phyloP scores from a whole-genome alignment of 1,140 invertebrate genomes.

The Pogonognathellus flavescens region DNA sequence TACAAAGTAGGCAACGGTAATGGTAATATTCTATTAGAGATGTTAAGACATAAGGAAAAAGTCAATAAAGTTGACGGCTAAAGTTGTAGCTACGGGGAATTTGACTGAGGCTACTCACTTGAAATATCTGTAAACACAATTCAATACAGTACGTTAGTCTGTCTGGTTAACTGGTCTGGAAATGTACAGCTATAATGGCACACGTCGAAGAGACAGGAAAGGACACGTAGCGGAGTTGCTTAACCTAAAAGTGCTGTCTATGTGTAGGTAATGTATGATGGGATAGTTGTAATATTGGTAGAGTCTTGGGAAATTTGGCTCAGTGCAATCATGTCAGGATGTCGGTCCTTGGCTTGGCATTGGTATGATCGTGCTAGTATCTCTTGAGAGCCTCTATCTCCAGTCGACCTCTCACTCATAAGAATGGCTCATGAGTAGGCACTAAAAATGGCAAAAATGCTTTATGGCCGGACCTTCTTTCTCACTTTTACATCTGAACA shows the following conservation, averaged over 20 bases:
- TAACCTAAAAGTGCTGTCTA: neutral
- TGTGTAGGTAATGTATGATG: neutral
- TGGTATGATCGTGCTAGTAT: slow-evolving; percentile 14
- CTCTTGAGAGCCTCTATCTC: slow-evolving; percentile 51
- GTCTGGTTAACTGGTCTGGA: neutral
- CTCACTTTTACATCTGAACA: slow-evolving; percentile 19
- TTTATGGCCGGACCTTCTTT: slow-evolving; percentile 50
- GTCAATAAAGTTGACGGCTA: neutral
- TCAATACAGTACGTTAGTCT: neutral
- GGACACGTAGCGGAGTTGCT: neutral
- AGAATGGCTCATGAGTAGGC: slow-evolving; percentile 52
- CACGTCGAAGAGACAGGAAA: neutral
- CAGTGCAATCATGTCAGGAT: slow-evolving; percentile 51
- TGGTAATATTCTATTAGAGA: too few species aligned
- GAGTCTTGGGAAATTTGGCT: slow-evolving; percentile 52
- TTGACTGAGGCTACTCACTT: too few species aligned
- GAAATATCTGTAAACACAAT: neutral
- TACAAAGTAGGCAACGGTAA: too few species aligned
- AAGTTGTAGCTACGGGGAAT: too few species aligned
- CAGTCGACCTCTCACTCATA: slow-evolving; percentile 54
- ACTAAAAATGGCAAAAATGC: slow-evolving; percentile 54
- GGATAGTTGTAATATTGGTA: slow-evolving; percentile 40
- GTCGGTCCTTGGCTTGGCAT: slow-evolving; percentile 27
- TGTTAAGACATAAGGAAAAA: neutral
- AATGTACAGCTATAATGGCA: neutral